Base-by-base conservation (phyloP, 1,140 invertebrate species). In the Lordiphosa mommai region DNA sequence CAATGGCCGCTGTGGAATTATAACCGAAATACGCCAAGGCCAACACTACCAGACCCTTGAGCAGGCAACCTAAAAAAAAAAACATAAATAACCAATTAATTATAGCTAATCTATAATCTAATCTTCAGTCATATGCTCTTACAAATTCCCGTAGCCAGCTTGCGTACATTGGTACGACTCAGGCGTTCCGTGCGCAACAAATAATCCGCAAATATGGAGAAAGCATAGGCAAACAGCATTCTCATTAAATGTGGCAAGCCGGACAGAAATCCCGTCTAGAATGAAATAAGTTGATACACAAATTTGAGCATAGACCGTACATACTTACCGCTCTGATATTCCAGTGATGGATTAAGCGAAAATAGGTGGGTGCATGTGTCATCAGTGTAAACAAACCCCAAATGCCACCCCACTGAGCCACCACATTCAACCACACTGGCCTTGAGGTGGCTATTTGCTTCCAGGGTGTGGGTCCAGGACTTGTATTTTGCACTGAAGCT, bases 321-420 rank as follows among this genome's bases (percentile, higher is more conserved):
- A 27, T 27, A 89, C 90, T 89, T 89, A 97, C 96, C 76, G 92
- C 90, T 86, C 92, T 91, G 12, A 97, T 93, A 65, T 95, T 92
- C 91, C 94, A 96, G 53, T 95, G 93, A 48, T 97, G 93, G 27
- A 97, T 93, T 66, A 94, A 92, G 53, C 93, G 94, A 79, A 98
- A 93, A 85, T 97, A 98, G 0, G 94, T 95, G 0, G 97, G 97
- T 0, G 95, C 91, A 69, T 96, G 93, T 0, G 95, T 95, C 86
- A 97, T 92, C 43, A 97, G 89, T 0, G 95, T 97, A 57, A 96
- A 95, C 29, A 96, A 92, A 1, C 95, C 95, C 95, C 96, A 98
- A 69, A 95, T 93, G 37, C 93, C 92, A 7, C 95, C 94, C 91
- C 94, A 94, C 82, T 98, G 94, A 0, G 93, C 92, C 0, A 94